These are phyloP conservation scores for Nomia melanderi DNA, from an alignment of 1,140 invertebrate genomes.

Conservation along the genomic window DNA sequence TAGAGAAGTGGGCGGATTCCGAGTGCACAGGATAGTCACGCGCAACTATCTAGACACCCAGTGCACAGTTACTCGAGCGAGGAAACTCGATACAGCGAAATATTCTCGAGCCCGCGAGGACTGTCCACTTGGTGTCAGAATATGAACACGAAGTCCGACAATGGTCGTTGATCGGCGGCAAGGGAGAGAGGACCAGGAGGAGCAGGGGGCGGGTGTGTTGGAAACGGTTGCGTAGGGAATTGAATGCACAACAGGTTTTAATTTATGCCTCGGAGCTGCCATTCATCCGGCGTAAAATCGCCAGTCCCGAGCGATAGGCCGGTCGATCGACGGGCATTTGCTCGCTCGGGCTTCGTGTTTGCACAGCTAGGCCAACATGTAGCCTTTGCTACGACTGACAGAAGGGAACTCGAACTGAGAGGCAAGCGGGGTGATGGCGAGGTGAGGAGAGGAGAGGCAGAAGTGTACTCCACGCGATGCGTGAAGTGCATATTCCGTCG, in stretches of 20 bases:
- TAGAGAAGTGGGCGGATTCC: too few species aligned
- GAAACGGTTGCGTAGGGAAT: background rate
- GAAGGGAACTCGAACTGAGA: background rate
- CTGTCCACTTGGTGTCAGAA: background rate
- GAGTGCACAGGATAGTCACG: too few species aligned
- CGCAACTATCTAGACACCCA: too few species aligned
- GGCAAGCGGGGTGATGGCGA: conserved; percentile 8
- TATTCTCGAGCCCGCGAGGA: too few species aligned
- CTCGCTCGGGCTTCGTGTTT: conserved; percentile 54
- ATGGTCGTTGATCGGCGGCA: background rate
- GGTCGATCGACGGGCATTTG: conserved; percentile 32
- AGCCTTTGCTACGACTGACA: conserved; percentile 3
- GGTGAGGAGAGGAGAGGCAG: background rate
- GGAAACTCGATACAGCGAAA: too few species aligned
- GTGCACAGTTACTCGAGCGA: too few species aligned
- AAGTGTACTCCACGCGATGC: conserved; percentile 19
- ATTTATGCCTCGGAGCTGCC: conserved; percentile 31
- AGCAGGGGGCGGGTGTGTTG: background rate
- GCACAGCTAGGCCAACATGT: conserved; percentile 67
- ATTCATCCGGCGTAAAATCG: conserved; percentile 38
- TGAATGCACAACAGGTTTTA: conserved; percentile 28
- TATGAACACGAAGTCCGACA: background rate
- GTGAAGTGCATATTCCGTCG: conserved; percentile 28
- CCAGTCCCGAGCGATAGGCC: conserved; percentile 15
- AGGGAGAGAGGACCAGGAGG: too few species aligned